Evolutionary conservation across 2,888 invertebrate species (phyloP).

Genomic region (Orthonychiurus folsomi): DNA sequence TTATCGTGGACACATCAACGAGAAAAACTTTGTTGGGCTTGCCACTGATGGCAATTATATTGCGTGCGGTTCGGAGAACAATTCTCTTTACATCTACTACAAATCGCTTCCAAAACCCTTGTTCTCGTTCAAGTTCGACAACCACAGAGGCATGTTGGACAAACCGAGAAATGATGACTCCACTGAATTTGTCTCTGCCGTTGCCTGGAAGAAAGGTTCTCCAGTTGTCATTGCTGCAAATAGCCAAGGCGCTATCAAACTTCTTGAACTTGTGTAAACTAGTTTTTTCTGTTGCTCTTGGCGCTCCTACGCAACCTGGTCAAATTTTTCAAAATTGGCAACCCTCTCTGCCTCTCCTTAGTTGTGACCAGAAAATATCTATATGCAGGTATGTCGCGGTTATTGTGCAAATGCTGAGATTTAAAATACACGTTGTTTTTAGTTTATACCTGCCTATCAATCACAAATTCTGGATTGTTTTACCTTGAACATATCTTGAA

Average conservation of each 20-base stretch:
- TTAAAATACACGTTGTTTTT: too few species aligned
- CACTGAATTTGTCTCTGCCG: conserved; percentile 89
- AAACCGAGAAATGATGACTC: conserved; percentile 57
- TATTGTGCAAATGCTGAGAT: too few species aligned
- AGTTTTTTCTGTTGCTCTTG: too few species aligned
- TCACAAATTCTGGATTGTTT: too few species aligned
- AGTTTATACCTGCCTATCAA: too few species aligned
- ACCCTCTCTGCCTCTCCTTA: too few species aligned
- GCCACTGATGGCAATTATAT: conserved; percentile 87
- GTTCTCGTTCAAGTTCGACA: conserved; percentile 78
- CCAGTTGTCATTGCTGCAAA: conserved; percentile 85
- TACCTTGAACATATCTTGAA: too few species aligned
- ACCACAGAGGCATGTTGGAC: conserved; percentile 65
- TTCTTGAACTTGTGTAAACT: conserved; percentile 72
- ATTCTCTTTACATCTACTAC: conserved; percentile 84
- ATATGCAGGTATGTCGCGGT: too few species aligned
- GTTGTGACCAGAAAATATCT: too few species aligned
- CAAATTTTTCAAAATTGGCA: too few species aligned
- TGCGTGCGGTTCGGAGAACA: conserved; percentile 91
- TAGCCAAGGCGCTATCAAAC: conserved; percentile 86
- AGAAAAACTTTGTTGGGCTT: conserved; percentile 90
- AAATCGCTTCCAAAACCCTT: conserved; percentile 77
- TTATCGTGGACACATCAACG: conserved; percentile 84
- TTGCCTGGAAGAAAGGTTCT: conserved; percentile 80
- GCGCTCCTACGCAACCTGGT: too few species aligned